Evolutionary conservation across 2,888 invertebrate genomes (phyloP).

Genomic region (Pollenia amentaria): DNA sequence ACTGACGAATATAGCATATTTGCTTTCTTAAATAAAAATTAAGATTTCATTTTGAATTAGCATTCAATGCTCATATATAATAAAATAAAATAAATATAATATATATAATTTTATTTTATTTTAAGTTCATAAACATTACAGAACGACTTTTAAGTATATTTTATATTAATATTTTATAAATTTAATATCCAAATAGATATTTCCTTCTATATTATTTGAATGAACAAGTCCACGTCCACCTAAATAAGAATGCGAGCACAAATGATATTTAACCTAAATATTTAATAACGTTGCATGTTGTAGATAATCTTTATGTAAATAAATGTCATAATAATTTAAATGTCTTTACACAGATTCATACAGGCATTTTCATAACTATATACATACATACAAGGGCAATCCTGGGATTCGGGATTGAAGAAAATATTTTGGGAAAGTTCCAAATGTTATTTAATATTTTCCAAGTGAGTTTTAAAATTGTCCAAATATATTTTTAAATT

Average conservation of each 20-base stretch:
- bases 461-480: too few relatives aligned
- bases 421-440: too few relatives aligned
- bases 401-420: too few relatives aligned
- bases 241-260: slow-evolving; percentile 8
- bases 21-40: too few relatives aligned
- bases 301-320: slow-evolving; percentile 50
- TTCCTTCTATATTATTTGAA: slow-evolving; percentile 39
- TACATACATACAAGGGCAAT: not conserved
- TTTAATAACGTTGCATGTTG: slow-evolving; percentile 37
- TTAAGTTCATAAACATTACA: not conserved
- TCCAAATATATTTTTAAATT: too few relatives aligned
- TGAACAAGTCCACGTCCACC: not conserved
- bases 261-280: slow-evolving; percentile 57
- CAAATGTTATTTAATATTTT: too few relatives aligned
- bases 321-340: slow-evolving; percentile 36
- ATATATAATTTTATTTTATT: slow-evolving; percentile 14
- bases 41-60: too few relatives aligned
- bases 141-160: not conserved
- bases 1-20: too few relatives aligned
- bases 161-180: not conserved
- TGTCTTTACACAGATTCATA: not conserved
- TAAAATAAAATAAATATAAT: slow-evolving; percentile 22
- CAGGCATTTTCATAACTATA: not conserved
- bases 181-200: slow-evolving; percentile 49
- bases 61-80: too few relatives aligned